These are phyloP conservation scores for Notothenia rossii DNA, from an alignment of 2,113 vertebrate species.

Conservation along the genomic window DNA sequence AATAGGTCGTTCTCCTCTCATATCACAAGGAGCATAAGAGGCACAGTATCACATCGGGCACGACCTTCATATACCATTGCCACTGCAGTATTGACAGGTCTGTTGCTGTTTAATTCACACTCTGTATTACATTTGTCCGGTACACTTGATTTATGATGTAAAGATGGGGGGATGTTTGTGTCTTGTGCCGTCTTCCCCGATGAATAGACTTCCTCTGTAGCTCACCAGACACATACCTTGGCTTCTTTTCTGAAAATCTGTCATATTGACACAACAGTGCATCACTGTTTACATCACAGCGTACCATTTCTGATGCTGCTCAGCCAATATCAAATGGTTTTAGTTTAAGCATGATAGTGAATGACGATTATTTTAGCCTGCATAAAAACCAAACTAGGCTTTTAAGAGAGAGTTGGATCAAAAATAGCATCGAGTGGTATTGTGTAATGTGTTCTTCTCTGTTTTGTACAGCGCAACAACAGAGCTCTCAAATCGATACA, in stretches of 20 bases:
- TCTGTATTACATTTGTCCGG: slow-evolving; percentile 4
- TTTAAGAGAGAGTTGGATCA: slow-evolving; percentile 49
- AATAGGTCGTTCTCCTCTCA: slow-evolving; percentile 41
- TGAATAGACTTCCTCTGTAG: slow-evolving; percentile 60
- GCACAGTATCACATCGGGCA: slow-evolving; percentile 38
- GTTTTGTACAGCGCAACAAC: slow-evolving; percentile 66
- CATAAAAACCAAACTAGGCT: slow-evolving; percentile 30
- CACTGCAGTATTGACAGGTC: slow-evolving; percentile 16
- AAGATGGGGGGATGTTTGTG: background rate
- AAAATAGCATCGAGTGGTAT: slow-evolving; percentile 78
- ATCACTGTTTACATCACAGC: slow-evolving; percentile 44
- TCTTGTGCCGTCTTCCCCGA: slow-evolving; percentile 26
- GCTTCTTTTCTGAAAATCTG: slow-evolving; percentile 49
- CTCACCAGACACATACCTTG: slow-evolving; percentile 32
- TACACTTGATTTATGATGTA: slow-evolving; percentile 4
- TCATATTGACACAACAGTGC: slow-evolving; percentile 36
- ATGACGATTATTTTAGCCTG: slow-evolving; percentile 38
- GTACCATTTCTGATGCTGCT: slow-evolving; percentile 18
- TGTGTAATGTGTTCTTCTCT: slow-evolving; percentile 80
- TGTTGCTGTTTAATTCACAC: slow-evolving; percentile 3
- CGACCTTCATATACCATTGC: slow-evolving; percentile 12
- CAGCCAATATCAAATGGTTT: slow-evolving; percentile 28
- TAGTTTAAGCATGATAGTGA: slow-evolving; percentile 40
- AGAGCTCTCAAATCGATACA: slow-evolving; percentile 77
- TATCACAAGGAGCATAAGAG: slow-evolving; percentile 39